phyloP scores from a whole-genome alignment of 2,797 vertebrate genomes.

The Menidia menidia region DNA sequence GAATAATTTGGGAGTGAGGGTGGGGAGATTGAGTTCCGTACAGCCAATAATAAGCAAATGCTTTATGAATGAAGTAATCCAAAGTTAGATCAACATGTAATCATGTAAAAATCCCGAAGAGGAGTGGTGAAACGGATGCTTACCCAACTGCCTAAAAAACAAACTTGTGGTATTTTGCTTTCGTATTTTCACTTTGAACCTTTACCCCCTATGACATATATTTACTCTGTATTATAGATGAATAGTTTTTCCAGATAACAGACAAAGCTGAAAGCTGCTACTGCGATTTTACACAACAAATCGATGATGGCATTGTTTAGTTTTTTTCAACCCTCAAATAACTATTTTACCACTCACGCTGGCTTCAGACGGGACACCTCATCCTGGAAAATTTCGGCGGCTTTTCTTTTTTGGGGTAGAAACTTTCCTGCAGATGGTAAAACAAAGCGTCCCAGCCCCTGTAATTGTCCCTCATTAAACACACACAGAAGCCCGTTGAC shows the following conservation, averaged over 20 bases:
- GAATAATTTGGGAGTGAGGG: neutral
- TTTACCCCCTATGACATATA: neutral
- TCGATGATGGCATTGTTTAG: neutral
- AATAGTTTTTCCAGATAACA: neutral
- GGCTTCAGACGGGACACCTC: constrained; percentile 32
- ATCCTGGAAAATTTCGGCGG: constrained; percentile 64
- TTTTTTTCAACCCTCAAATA: constrained; percentile 13
- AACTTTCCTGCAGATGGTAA: constrained; percentile 69
- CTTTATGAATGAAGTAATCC: neutral
- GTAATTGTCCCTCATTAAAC: constrained; percentile 76
- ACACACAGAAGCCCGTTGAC: constrained; percentile 52
- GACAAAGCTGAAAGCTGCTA: neutral
- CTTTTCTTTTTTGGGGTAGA: constrained; percentile 56
- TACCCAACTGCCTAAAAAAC: neutral
- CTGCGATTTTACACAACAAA: constrained; percentile 16
- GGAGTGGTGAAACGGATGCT: neutral
- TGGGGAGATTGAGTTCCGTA: neutral
- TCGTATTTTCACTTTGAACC: neutral
- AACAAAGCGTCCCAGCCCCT: constrained; percentile 65
- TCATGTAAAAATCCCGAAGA: neutral
- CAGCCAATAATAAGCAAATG: neutral
- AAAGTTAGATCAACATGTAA: neutral
- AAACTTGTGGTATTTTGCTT: neutral
- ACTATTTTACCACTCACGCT: constrained; percentile 28
- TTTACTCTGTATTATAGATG: neutral